Base-by-base conservation (phyloP, 2,888 invertebrate genomes). In the Pimpla rufipes region DNA sequence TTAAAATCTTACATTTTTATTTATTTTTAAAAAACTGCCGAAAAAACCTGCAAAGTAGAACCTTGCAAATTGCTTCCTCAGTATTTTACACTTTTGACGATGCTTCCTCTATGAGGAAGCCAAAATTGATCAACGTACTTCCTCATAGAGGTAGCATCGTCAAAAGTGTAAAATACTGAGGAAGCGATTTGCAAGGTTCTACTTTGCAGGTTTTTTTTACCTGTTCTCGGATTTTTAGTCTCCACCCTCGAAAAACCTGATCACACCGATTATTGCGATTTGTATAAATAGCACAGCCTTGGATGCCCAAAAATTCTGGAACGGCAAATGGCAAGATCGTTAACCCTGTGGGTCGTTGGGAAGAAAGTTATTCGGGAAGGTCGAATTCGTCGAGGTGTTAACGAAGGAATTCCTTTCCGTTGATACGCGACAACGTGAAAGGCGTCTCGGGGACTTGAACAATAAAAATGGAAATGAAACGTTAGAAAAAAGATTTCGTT, bases 211-310 rank as follows among this genome's bases (percentile, higher is more conserved):
- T 18, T 2, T 47, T 45, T 64, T 42, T 45, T 57, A 29, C 57
- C 35, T 4, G 18, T 59, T 66, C 42, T 29, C 40, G 23, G 13
- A 55, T 45, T 42, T 37, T 40, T 37, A 23, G 18, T 59, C 16
- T 35, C 7, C 13, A 16, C n/a, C 45, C 62, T 75, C 55, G 47
- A 74, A 47, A 59, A 75, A 64, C 70, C 57, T 55, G 75, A 79
- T 42, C 18, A 45, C n/a, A n/a, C 35, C 5, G 1, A 10, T 62
- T 23, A 42, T 57, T 42, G 7, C 23, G 23, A 55, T 5, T 71
- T 21, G 23, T 8, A 5, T 45, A 18, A 35, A 16, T 37, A 29
- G 45, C 16, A 59, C 59, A n/a, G 13, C 13, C 11, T 57, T 16
- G 29, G 42, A 40, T 23, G 7, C 10, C 29, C 29, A 29, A 59